Evolutionary conservation across 64 coral and sea anemone species (phyloP), one percentile per base, ranked within the genome.

Genomic region (Trachythela sp.): DNA sequence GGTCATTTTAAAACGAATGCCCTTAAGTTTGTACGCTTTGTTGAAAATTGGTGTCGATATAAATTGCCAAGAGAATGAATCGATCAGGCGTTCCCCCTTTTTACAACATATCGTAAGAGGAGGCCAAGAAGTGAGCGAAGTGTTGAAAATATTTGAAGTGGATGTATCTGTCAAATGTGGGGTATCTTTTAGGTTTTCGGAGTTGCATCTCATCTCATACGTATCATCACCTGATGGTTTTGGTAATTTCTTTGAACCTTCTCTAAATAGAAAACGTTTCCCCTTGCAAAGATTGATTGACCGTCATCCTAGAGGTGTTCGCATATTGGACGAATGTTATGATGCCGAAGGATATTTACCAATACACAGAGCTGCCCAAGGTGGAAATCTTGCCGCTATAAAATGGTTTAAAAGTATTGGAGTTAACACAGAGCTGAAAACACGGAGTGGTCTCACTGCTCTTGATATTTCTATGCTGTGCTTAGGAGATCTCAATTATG

Each of bases 351-450:
- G 94, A 11, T 95, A 86, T 71, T 89, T 90, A 14, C 80, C 87
- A 0, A 20, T 94, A 40, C 93, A 94, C 10, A 42, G 93, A 83
- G 93, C 93, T 13, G 93, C 90, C 20, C 86, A 94, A 60, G 93
- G 93, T 9, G 93, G 86, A n/a, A 94, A 94, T 52, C 0, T 91
- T 15, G 37, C 59, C 14, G 32, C 36, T 8, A 45, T 95, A 5
- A 85, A 87, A 14, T 43, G 1, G 48, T 92, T 95, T 84, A 51
- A 89, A 7, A 67, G 43, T 0, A 86, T 68, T 83, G 94, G 94
- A 31, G 90, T 90, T 33, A 41, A 92, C 70, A 41, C 52, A 0
- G 33, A 45, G 9, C 6, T 51, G 0, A 1, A 64, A 38, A 94
- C 92, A 20, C 48, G 70, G 0, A 49, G 33, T 9, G 88, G 88